Evolutionary conservation across 1,140 invertebrate genomes (phyloP), one percentile per base, ranked within the genome.

Genomic region (Sycobia sp.): DNA sequence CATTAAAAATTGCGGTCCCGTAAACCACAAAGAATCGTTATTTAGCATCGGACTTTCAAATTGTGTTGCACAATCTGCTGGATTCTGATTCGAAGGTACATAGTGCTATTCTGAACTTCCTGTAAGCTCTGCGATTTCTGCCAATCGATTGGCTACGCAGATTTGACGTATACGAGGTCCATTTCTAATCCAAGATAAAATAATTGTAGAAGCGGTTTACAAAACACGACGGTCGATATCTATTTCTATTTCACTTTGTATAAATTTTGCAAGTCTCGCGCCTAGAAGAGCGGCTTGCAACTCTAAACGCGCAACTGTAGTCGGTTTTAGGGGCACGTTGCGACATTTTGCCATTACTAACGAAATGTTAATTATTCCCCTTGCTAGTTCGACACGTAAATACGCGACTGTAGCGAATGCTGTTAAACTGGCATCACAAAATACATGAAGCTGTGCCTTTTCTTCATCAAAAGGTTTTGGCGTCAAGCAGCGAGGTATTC

Each of bases 361-460:
- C 1, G 57, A 27, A 8, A 49, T 7, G 1, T 34, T 20, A 4
- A 29, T 14, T 5, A 0, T n/a, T 1, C 14, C 41, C n/a, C n/a
- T n/a, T 0, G 5, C 4, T 1, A 2, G 10, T 20, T 8, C 4
- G 18, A 18, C 36, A 2, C 63, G 47, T 16, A 59, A 29, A 41
- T 65, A 65, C 4, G 43, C 50, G 3, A 18, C 49, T 10, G 56
- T 50, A 0, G 63, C 43, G 32, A 23, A 55, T 0, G 63, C 63
- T 16, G 20, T 54, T 3, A 39, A 3, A 29, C 57, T 60, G 3
- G 74, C 74, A 16, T 76, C 76, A 34, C 62, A 67, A 57, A 78
- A 79, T 0, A 71, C 50, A 57, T 80, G 75, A n/a, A n/a, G n/a
- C n/a, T n/a, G n/a, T n/a, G n/a, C 23, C 77, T 38, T 29, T 76